phyloP scores from a whole-genome alignment of 2,797 vertebrate species.

The Sebastes diaconus region DNA sequence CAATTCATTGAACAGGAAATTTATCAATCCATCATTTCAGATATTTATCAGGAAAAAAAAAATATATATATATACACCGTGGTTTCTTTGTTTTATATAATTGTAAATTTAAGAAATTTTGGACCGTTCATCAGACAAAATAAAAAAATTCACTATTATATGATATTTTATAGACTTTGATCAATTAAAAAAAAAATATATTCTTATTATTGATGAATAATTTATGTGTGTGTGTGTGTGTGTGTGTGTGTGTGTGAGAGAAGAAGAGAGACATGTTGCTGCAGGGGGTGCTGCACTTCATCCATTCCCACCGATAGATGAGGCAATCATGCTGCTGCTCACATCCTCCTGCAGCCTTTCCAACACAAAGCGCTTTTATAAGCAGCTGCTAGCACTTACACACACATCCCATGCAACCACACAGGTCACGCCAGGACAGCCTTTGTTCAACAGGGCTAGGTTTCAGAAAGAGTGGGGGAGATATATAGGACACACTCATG shows the following conservation, averaged over 20 bases:
- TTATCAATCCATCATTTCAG: no score
- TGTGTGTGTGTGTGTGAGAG: neutral
- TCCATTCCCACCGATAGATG: conserved; percentile 12
- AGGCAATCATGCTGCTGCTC: conserved; percentile 33
- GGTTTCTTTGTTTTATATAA: no score
- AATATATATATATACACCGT: rapidly evolving
- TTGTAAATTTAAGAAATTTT: no score
- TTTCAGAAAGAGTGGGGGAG: neutral
- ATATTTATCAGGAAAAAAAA: no score
- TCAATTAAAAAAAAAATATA: neutral
- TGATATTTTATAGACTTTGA: neutral
- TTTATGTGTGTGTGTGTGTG: no score
- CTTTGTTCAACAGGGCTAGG: neutral
- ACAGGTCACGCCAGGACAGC: conserved; percentile 30
- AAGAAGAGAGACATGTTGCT: neutral
- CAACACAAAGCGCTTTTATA: conserved; percentile 60
- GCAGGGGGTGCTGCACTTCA: neutral
- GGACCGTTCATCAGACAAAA: no score
- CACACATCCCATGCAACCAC: conserved; percentile 4
- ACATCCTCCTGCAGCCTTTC: conserved; percentile 36
- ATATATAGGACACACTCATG: neutral
- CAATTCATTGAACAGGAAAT: no score
- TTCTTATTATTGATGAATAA: no score
- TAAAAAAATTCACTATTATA: no score
- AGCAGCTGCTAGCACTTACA: conserved; percentile 1